Base-by-base conservation (phyloP, 1,140 invertebrate genomes). In the Tetranychus urticae region DNA sequence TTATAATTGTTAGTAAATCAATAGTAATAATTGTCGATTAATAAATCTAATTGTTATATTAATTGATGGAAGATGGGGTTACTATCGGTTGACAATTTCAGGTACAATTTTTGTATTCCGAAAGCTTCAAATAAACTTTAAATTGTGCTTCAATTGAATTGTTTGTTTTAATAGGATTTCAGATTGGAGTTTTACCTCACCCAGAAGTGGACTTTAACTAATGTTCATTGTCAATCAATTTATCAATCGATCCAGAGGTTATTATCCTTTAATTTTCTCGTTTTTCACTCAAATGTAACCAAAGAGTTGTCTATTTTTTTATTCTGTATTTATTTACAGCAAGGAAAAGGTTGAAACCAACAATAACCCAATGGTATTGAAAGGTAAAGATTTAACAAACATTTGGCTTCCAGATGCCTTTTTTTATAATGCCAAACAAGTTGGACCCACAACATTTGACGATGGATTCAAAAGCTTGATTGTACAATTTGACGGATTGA, bases 321-420 rank as follows among this genome's bases (percentile, higher is more conserved):
- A 23, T 23, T 23, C 23, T 23, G 23, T 23, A 23, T 23, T 23
- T 23, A 23, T 23, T 23, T 23, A 23, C 23, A 23, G 23, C 23
- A 23, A 23, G 23, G 35, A 34, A 48, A 60, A 7, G 34, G 13
- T 33, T 35, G 31, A 35, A 12, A 42, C 13, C 8, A 31, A 39
- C 23, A 52, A 39, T 14, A 33, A 33, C 14, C 54, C 62, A 4
- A 56, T 63, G 2, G 50, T 60, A 37, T 48, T 63, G 7, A 60
- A 39, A 6, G 59, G 42, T 10, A 63, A 57, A 46, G 58, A 63
- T 34, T 14, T 60, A 7, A 60, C 56, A n/a, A 23, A 42, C 67
- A 76, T 88, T 3, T 88, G 85, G 85, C 82, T 86, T 69, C 85
- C 85, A 0, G 85, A 88, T 72, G 81, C 84, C 7, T 88, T 86